These are phyloP conservation scores for Squalus acanthias DNA, from an alignment of 2,797 vertebrate species.

Conservation along the genomic window DNA sequence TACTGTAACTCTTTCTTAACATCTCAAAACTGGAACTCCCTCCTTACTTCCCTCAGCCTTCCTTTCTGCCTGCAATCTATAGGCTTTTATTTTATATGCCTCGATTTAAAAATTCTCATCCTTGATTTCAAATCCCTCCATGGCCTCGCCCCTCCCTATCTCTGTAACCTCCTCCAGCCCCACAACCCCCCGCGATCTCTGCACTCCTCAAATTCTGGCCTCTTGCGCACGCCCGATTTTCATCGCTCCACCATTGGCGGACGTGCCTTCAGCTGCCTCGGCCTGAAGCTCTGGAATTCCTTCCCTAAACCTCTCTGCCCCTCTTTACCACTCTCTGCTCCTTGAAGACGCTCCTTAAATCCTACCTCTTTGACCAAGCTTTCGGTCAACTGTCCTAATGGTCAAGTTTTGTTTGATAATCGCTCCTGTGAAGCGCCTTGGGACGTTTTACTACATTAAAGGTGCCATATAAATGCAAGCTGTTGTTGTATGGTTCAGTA, in stretches of 20 bases:
- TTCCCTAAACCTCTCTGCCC: background rate
- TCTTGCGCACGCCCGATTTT: background rate
- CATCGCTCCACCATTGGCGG: background rate
- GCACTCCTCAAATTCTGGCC: background rate
- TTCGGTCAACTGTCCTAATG: background rate
- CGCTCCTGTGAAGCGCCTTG: background rate
- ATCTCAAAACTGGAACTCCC: background rate
- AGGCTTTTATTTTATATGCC: background rate
- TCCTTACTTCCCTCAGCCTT: background rate
- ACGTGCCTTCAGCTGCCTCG: background rate
- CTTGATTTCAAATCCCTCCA: background rate
- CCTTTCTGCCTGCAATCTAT: background rate
- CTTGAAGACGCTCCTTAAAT: background rate
- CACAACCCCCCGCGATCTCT: background rate
- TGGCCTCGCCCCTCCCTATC: background rate
- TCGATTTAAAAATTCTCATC: background rate
- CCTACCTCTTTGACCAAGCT: no score
- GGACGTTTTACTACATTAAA: background rate
- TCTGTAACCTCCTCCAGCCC: background rate
- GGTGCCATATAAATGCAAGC: no score
- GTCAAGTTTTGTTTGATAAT: background rate
- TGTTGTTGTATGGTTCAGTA: background rate
- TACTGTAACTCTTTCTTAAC: background rate
- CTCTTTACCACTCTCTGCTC: background rate
- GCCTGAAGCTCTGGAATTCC: background rate